These are phyloP conservation scores for Thryonomys swinderianus DNA, from an alignment of 2,113 vertebrate genomes.

Conservation along the genomic window DNA sequence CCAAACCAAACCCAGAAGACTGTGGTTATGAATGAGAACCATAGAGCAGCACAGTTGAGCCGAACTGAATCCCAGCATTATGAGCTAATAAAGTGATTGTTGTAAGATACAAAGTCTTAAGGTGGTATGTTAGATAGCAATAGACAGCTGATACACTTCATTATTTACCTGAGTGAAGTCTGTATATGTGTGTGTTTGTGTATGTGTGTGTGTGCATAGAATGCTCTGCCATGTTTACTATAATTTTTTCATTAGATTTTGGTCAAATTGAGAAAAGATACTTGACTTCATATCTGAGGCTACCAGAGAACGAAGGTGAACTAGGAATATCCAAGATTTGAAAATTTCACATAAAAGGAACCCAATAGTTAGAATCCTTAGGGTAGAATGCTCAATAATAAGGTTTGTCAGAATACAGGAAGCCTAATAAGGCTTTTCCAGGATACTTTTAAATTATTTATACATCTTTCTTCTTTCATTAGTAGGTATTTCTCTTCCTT, in stretches of 20 bases:
- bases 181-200: neutral
- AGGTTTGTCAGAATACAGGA: neutral
- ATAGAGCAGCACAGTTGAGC: neutral
- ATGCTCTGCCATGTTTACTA: neutral
- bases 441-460: neutral
- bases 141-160: neutral
- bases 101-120: neutral
- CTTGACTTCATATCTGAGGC: neutral
- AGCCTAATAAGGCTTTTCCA: neutral
- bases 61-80: neutral
- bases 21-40: neutral
- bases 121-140: neutral
- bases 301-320: neutral
- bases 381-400: neutral
- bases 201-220: neutral
- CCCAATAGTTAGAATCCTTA: neutral
- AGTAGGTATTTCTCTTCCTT: neutral
- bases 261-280: constrained; percentile 13
- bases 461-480: neutral
- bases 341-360: constrained; percentile 26
- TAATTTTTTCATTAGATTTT: constrained; percentile 2
- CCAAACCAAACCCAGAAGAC: neutral
- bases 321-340: neutral
- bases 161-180: neutral
- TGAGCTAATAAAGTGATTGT: neutral